Evolutionary conservation across 2,113 vertebrate species (phyloP), one percentile per base, ranked within the genome.

Genomic region (Phyllostomus hastatus): DNA sequence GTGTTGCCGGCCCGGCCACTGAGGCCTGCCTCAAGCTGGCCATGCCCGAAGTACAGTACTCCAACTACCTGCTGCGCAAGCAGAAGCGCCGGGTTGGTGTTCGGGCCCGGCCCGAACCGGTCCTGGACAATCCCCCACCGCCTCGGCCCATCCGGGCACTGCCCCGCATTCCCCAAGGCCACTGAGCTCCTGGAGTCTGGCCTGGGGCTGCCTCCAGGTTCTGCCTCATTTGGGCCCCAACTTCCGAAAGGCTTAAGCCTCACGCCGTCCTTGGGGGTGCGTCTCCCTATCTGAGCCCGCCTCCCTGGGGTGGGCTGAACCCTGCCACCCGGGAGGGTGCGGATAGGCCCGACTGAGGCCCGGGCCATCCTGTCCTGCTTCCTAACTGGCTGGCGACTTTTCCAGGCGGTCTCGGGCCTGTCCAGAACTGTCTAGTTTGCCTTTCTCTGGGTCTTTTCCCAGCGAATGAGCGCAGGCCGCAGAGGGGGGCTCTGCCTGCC

Each of bases 1-100:
- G 94, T 15, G 78, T 43, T 20, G 87, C 97, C 0, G 96, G 95
- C 16, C 90, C 97, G 0, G 97, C 97, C 4, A 98, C 98, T 26
- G 98, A 99, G n/a, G 97, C 98, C 87, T 99, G 99, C 97, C 98
- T 99, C 61, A 99, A 99, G 96, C 98, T 99, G 66, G 98, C 99
- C 96, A 98, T 99, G 98, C 99, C 99, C 0, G 99, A 99, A 90
- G 96, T 99, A 86, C 98, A 99, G 95, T 99, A 99, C 96, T 98
- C 99, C 0, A 97, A 72, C 79, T 98, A 98, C n/a, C 97, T 99
- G 48, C 97, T 99, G 67, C 98, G 98, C 28, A 98, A 98, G 15
- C 98, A 99, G 95, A 99, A 98, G 10, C 81, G 97, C 57, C 92
- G 97, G 0, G 93, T 93, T 0, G 86, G 78, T 2, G 17, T 59